These are phyloP conservation scores for Troides helena DNA, from an alignment of 2,888 invertebrate species.

Conservation along the genomic window DNA sequence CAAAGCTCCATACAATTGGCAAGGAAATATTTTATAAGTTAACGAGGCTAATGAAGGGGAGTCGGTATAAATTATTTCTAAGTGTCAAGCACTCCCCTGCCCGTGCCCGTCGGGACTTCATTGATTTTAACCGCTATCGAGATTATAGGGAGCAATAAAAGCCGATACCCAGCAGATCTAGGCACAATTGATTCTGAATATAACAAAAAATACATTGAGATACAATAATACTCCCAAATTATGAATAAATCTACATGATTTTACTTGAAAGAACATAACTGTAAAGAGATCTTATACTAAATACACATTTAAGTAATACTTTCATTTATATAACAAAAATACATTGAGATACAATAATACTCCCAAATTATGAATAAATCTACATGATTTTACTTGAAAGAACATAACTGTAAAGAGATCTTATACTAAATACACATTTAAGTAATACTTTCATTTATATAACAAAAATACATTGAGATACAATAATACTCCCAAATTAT, in stretches of 20 bases:
- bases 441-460: background rate
- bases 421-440: too few species aligned
- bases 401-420: too few species aligned
- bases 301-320: too few species aligned
- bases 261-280: too few species aligned
- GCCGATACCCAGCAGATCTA: conserved; percentile 2
- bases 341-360: too few species aligned
- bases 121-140: conserved; percentile 54
- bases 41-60: conserved; percentile 56
- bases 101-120: conserved; percentile 40
- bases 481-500: too few species aligned
- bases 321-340: too few species aligned
- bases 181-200: background rate
- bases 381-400: too few species aligned
- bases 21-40: conserved; percentile 54
- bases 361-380: too few species aligned
- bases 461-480: background rate
- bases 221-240: too few species aligned
- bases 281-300: too few species aligned
- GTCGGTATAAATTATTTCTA: conserved; percentile 61
- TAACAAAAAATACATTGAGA: background rate
- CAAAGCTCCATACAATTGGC: conserved; percentile 45
- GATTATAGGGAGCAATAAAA: conserved; percentile 30
- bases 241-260: too few species aligned
- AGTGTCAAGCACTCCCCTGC: conserved; percentile 46